Evolutionary conservation across 2,797 vertebrate genomes (phyloP).

Genomic region (Pangasius larnaudii): DNA sequence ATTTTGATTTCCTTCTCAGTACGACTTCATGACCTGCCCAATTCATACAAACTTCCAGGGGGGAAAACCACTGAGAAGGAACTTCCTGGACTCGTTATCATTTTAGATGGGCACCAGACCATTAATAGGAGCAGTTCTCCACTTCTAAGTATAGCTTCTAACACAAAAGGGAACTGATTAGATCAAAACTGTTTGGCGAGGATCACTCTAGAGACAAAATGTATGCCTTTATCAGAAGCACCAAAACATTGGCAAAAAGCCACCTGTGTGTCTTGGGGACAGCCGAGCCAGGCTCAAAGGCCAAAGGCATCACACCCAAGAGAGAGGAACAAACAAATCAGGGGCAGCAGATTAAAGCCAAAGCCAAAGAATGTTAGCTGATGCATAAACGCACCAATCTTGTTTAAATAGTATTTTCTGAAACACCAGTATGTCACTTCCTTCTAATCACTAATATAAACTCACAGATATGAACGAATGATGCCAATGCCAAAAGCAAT

Average conservation of each 20-base stretch:
- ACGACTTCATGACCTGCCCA: constrained; percentile 61
- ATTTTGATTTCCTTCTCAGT: constrained; percentile 60
- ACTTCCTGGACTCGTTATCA: constrained; percentile 30
- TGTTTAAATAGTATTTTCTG: constrained; percentile 9
- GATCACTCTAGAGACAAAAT: neutral
- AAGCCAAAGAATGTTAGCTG: neutral
- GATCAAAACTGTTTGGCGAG: neutral
- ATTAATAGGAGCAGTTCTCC: constrained; percentile 15
- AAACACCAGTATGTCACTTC: neutral
- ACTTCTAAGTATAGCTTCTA: neutral
- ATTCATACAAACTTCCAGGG: constrained; percentile 36
- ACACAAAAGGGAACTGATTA: neutral
- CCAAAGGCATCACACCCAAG: constrained; percentile 22
- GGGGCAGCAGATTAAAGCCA: neutral
- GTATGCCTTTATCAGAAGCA: constrained; percentile 23
- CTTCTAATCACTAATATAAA: neutral
- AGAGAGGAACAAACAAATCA: constrained; percentile 16
- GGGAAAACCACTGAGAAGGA: neutral
- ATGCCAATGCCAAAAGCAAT: neutral
- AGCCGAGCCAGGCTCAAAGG: neutral
- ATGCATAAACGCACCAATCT: neutral
- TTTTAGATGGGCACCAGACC: constrained; percentile 22
- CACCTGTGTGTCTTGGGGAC: neutral
- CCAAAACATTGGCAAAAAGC: neutral
- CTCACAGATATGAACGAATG: neutral